These are phyloP conservation scores for Dicyrtomina minuta DNA, from an alignment of 2,888 invertebrate species.

Conservation along the genomic window DNA sequence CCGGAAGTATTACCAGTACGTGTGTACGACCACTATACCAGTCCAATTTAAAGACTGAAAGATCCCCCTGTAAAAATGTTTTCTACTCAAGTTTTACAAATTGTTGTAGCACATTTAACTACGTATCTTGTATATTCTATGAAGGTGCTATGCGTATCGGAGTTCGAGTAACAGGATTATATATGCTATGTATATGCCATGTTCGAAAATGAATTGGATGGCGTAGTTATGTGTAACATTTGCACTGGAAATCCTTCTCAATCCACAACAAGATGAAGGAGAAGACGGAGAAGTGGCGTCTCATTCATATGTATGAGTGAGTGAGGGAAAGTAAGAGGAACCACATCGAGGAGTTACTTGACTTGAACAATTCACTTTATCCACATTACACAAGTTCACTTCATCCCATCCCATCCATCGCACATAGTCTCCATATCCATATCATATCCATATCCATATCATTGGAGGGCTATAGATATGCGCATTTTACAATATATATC, in stretches of 20 bases:
- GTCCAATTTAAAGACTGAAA: too few species aligned
- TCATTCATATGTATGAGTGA: conserved; percentile 23
- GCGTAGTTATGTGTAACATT: conserved; percentile 19
- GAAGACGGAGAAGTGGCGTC: not conserved
- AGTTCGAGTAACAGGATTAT: too few species aligned
- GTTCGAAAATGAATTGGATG: conserved; percentile 5
- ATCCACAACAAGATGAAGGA: too few species aligned
- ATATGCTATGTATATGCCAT: not conserved
- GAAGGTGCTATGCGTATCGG: too few species aligned
- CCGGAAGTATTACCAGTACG: too few species aligned
- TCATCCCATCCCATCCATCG: not conserved
- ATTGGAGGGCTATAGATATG: not conserved
- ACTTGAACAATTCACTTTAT: conserved; percentile 19
- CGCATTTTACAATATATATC: not conserved
- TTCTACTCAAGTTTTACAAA: too few species aligned
- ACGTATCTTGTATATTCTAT: too few species aligned
- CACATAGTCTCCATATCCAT: not conserved
- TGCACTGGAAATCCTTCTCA: conserved; percentile 11
- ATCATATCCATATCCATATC: not conserved
- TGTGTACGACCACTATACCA: too few species aligned
- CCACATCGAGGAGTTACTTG: conserved; percentile 1
- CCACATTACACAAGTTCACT: not conserved
- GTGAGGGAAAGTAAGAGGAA: conserved; percentile 8
- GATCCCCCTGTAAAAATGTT: too few species aligned
- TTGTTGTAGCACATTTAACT: too few species aligned